Percentiles rank a stretch among this genome's conserved stretches.
Conservation (phyloP, 2,888 invertebrate species). For the Gortyna flavago region DNA sequence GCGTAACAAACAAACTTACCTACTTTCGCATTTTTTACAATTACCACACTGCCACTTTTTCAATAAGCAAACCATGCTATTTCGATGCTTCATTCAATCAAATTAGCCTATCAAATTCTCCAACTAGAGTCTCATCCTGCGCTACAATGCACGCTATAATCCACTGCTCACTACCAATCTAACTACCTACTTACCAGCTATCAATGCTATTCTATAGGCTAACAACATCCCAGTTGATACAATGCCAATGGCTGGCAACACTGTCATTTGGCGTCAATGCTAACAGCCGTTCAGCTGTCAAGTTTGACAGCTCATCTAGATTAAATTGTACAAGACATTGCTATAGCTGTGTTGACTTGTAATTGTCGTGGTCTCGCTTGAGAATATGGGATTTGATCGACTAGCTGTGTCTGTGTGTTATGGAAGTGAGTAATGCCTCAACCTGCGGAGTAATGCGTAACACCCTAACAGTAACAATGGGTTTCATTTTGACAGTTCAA, state of each 20-base stretch:
- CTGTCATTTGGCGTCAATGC: constrained; percentile 29
- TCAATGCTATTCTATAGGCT: constrained; percentile 3
- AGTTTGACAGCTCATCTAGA: constrained; percentile 36
- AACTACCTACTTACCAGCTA: background rate
- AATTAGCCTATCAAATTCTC: no score
- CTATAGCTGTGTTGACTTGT: constrained; percentile 8
- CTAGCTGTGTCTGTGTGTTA: background rate
- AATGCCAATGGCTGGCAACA: constrained; percentile 16
- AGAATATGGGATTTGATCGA: background rate
- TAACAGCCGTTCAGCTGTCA: constrained; percentile 33
- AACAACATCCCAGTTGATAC: constrained; percentile 5
- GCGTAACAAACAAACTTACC: no score
- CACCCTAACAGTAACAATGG: background rate
- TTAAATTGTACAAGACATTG: constrained; percentile 19
- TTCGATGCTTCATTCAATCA: no score
- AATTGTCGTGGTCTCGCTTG: constrained; percentile 14
- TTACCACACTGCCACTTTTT: no score
- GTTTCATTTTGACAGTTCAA: background rate
- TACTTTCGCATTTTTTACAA: no score
- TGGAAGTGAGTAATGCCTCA: background rate
- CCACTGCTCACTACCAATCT: background rate
- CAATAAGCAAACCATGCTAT: no score
- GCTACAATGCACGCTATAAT: no score
- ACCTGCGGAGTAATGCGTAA: background rate
- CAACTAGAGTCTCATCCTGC: no score